Base-by-base conservation (phyloP, 2,113 vertebrate species). In the Microcebus griseorufus region DNA sequence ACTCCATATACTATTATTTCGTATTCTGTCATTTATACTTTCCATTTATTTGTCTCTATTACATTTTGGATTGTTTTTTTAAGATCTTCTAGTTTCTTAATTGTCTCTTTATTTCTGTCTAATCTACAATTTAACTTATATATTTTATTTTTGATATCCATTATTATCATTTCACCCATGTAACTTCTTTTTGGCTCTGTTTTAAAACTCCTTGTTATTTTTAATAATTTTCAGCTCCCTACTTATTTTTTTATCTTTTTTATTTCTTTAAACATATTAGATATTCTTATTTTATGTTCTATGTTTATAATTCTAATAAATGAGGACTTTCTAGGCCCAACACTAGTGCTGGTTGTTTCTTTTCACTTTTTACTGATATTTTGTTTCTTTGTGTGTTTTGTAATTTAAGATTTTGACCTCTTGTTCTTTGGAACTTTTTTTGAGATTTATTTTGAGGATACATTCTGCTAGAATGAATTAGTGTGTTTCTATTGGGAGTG, bases 261-360 rank as follows among this genome's bases (percentile, higher is more conserved):
- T 85, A 86, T 80, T 86, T 94, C 25, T 94, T 73, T 86, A 81
- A 79, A n/a, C 39, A 58, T 58, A 82, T 67, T 90, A 80, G 27
- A 6, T 85, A 42, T 79, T 64, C 32, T 64, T 67, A 72, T 65
- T 58, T 90, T 48, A 72, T 62, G 60, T 23, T 55, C 18, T 78
- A 5, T 37, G 2, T 79, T 12, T 85, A 0, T 93, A 79, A 80
- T 90, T 93, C 29, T 32, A 45, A 10, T 27, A 93, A 93, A 60
- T 72, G 55, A 73, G 65, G 10, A 4, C 11, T 51, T 81, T 14
- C 8, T 6, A 58, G 48, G 14, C 23, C 14, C 39, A 67, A 25
- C 80, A 10, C 22, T 73, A 18, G 17, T 64, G 12, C 55, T 92
- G 45, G 11, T 82, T 75, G 12, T 22, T 92, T 81, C 20, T 80